Evolutionary conservation across 2,797 vertebrate species (phyloP).

Genomic region (Dermochelys coriacea): DNA sequence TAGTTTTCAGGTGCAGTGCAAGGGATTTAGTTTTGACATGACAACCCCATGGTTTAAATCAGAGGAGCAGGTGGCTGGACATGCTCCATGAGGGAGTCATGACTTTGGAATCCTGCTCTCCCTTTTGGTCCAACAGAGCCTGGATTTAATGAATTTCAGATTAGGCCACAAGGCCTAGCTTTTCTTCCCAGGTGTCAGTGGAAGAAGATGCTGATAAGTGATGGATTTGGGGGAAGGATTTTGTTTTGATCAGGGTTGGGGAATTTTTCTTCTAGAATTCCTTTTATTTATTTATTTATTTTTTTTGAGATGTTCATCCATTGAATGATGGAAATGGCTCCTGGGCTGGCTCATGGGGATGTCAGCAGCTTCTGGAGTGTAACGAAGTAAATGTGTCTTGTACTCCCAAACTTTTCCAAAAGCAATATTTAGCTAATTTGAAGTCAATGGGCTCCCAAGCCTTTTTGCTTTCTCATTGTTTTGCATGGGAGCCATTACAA

Average conservation of each 20-base stretch:
- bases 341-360: accelerated
- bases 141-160: background rate
- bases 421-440: constrained; percentile 28
- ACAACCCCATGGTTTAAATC: background rate
- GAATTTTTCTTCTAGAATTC: background rate
- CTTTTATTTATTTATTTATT: background rate
- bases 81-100: background rate
- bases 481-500: background rate
- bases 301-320: background rate
- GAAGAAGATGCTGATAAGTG: background rate
- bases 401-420: constrained; percentile 12
- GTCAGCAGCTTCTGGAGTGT: background rate
- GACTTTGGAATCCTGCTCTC: background rate
- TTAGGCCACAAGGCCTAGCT: too few relatives aligned
- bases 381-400: background rate
- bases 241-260: background rate
- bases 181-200: background rate
- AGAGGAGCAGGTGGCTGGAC: background rate
- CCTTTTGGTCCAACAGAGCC: background rate
- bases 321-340: background rate
- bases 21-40: background rate
- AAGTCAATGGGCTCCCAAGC: background rate
- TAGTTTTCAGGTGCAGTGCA: background rate
- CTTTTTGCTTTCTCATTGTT: background rate
- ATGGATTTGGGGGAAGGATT: background rate